Conservation (phyloP, 2,888 invertebrate species). For the Dromius quadrimaculatus region DNA sequence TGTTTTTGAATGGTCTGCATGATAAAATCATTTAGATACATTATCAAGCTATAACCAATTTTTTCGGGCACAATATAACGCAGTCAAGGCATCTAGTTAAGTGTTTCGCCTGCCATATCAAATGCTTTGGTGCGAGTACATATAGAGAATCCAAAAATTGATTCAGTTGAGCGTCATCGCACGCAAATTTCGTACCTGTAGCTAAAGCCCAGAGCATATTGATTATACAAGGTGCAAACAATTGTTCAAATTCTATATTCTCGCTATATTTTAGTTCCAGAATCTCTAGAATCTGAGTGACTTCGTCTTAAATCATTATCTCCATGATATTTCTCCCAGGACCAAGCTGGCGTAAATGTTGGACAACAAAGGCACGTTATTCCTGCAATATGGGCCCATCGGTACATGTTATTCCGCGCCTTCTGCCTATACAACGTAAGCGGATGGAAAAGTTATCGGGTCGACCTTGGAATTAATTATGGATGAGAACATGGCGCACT, state of each 20-base stretch:
- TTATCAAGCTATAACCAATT: conserved; percentile 73
- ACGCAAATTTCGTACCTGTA: conserved; percentile 64
- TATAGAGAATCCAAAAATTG: conserved; percentile 68
- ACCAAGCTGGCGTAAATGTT: conserved; percentile 74
- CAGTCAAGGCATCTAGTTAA: conserved; percentile 74
- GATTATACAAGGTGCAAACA: conserved; percentile 73
- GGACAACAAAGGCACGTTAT: conserved; percentile 76
- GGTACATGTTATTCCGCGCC: conserved; percentile 75
- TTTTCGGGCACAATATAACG: conserved; percentile 72
- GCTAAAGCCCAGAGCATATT: conserved; percentile 79
- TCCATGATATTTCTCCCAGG: conserved; percentile 75
- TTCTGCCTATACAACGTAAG: conserved; percentile 74
- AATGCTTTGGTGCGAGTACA: conserved; percentile 66
- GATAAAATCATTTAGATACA: conserved; percentile 70
- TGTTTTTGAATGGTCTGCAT: conserved; percentile 72
- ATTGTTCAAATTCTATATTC: conserved; percentile 58
- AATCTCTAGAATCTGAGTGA: conserved; percentile 65
- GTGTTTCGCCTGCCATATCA: conserved; percentile 72
- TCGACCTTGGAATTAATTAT: conserved; percentile 74
- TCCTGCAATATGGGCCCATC: conserved; percentile 77
- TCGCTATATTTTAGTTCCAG: no score
- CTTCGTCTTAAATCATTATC: conserved; percentile 66
- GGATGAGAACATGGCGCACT: conserved; percentile 69
- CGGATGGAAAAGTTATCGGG: conserved; percentile 76
- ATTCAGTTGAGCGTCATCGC: conserved; percentile 65